Percentiles rank a stretch among this genome's conserved stretches.
Evolutionary conservation across 2,113 vertebrate genomes (phyloP).

Genomic region (Pluvialis apricaria): DNA sequence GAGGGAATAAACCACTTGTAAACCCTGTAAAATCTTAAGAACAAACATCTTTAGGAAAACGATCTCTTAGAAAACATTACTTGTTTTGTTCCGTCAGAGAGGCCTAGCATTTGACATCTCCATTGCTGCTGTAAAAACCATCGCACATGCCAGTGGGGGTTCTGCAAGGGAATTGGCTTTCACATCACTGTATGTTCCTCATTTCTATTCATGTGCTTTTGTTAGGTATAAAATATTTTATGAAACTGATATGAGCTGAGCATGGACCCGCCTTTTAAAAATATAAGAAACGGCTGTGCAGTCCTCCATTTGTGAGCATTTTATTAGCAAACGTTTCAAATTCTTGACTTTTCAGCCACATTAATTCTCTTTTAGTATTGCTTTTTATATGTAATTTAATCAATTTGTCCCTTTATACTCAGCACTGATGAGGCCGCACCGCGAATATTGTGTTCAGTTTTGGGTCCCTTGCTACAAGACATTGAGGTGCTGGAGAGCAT

Average conservation of each 20-base stretch:
- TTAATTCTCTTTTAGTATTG: not conserved
- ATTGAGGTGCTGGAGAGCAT: too few species aligned
- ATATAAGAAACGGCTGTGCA: not conserved
- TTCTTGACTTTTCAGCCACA: not conserved
- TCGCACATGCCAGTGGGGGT: not conserved
- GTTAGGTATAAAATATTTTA: not conserved
- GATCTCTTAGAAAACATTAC: not conserved
- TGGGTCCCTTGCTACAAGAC: too few species aligned
- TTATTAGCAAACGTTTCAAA: not conserved
- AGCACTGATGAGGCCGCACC: too few species aligned
- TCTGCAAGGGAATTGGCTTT: not conserved
- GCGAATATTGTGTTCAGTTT: too few species aligned
- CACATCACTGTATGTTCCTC: rapidly evolving
- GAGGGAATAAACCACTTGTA: not conserved
- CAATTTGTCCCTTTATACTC: not conserved
- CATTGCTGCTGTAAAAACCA: not conserved
- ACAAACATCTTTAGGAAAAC: not conserved
- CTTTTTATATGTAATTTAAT: not conserved
- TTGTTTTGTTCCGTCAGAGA: not conserved
- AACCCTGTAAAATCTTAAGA: not conserved
- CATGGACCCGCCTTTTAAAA: not conserved
- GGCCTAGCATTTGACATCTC: not conserved
- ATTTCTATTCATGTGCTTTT: not conserved
- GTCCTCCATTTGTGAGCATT: not conserved
- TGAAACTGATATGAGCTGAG: not conserved